phyloP scores from a whole-genome alignment of 1,140 invertebrate genomes.

The Diabrotica undecimpunctata region DNA sequence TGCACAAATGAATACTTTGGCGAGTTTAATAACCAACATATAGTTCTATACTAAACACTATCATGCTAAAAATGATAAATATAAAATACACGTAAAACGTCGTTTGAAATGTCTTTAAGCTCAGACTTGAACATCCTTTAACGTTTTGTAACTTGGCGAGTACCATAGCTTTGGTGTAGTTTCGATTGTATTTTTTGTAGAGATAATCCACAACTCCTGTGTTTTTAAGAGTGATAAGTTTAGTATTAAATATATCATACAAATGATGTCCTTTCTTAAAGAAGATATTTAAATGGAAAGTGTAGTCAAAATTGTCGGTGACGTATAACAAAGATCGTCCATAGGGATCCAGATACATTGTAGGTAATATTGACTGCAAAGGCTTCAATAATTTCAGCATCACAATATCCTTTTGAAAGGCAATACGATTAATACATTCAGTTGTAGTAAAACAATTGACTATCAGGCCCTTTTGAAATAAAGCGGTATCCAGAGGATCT shows the following conservation, averaged over 20 bases:
- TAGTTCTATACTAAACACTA: not conserved
- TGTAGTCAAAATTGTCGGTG: not conserved
- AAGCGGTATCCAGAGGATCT: no score
- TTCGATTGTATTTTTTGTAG: not conserved
- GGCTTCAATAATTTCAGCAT: not conserved
- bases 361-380: not conserved
- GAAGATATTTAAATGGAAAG: not conserved
- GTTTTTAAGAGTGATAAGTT: not conserved
- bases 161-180: not conserved
- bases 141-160: not conserved
- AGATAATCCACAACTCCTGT: not conserved
- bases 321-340: not conserved
- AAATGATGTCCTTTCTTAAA: not conserved
- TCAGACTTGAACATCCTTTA: not conserved
- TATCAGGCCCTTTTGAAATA: no score
- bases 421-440: not conserved
- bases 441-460: no score
- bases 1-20: no score
- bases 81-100: not conserved
- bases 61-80: not conserved
- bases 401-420: not conserved
- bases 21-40: no score
- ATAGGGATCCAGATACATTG: not conserved
- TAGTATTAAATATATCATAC: not conserved
- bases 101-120: not conserved